Evolutionary conservation across 92 coral and sea anemone species (phyloP).

Genomic region (Paragorgia papillata): DNA sequence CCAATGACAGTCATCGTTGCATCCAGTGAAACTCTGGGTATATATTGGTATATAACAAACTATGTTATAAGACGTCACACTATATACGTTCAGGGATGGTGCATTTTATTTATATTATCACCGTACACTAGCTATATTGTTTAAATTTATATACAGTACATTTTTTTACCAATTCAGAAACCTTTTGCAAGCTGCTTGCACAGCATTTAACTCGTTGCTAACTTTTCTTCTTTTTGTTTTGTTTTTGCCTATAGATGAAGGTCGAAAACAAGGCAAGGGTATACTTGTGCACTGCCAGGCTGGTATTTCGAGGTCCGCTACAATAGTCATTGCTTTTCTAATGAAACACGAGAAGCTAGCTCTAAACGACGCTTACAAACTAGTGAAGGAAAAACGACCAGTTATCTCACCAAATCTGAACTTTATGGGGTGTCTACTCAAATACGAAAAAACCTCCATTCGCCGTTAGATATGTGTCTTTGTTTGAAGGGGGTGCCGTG

Average conservation of each 20-base stretch:
- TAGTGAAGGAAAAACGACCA: conserved; percentile 97
- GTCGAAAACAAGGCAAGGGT: conserved; percentile 71
- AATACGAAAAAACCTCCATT: conserved; percentile 82
- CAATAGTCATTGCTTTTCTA: conserved; percentile 94
- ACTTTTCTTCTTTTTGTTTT: background rate
- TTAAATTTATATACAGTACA: no score
- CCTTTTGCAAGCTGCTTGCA: no score
- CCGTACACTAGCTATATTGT: no score
- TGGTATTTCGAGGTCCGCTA: conserved; percentile 99
- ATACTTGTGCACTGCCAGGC: conserved; percentile 99
- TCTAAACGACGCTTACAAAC: conserved; percentile 92
- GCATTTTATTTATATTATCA: no score
- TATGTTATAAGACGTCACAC: no score
- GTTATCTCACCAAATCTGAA: conserved; percentile 95
- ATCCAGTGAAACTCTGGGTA: no score
- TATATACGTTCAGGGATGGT: no score
- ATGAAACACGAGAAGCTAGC: conserved; percentile 90
- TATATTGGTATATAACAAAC: no score
- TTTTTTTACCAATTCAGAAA: no score
- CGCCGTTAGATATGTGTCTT: conserved; percentile 32
- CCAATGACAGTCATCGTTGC: no score
- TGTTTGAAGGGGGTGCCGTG: no score
- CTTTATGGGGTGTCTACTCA: conserved; percentile 98
- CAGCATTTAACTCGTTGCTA: background rate
- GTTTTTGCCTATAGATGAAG: conserved; percentile 81